Evolutionary conservation across 2,888 invertebrate genomes (phyloP).

Genomic region (Idaea straminata): DNA sequence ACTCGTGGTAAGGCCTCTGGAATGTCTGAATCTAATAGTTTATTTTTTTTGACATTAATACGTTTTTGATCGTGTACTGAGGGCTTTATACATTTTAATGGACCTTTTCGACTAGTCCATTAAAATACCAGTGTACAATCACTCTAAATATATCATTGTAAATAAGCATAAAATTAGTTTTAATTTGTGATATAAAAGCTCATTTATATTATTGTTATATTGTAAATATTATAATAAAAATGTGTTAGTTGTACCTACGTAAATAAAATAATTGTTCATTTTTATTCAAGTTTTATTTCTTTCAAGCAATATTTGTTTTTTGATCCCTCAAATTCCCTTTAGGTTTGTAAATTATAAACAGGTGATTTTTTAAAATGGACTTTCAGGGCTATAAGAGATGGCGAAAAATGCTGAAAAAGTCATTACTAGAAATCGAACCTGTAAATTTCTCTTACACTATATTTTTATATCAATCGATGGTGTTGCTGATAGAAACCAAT

Average conservation of each 20-base stretch:
- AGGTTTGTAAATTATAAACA: not conserved
- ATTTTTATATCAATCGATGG: too few species aligned
- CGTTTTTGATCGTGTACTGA: too few species aligned
- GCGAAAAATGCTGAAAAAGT: not conserved
- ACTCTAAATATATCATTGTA: constrained; percentile 45
- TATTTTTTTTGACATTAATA: too few species aligned
- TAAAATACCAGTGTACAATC: constrained; percentile 27
- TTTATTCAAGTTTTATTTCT: constrained; percentile 48
- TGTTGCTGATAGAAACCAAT: too few species aligned
- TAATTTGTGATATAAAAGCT: constrained; percentile 36
- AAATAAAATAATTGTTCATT: constrained; percentile 67
- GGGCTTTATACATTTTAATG: too few species aligned
- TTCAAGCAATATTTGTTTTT: not conserved
- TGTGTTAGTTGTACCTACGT: constrained; percentile 44
- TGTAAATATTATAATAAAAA: constrained; percentile 57
- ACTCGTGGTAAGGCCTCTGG: too few species aligned
- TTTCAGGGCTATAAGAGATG: not conserved
- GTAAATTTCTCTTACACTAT: not conserved
- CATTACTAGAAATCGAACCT: not conserved
- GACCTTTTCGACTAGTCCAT: too few species aligned
- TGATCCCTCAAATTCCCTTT: not conserved
- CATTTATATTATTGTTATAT: constrained; percentile 42
- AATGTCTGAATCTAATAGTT: too few species aligned
- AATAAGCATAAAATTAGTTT: constrained; percentile 26
- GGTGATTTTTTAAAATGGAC: not conserved